These are phyloP conservation scores for Bolborhynchus lineola DNA, from an alignment of 2,113 vertebrate genomes.

Conservation along the genomic window DNA sequence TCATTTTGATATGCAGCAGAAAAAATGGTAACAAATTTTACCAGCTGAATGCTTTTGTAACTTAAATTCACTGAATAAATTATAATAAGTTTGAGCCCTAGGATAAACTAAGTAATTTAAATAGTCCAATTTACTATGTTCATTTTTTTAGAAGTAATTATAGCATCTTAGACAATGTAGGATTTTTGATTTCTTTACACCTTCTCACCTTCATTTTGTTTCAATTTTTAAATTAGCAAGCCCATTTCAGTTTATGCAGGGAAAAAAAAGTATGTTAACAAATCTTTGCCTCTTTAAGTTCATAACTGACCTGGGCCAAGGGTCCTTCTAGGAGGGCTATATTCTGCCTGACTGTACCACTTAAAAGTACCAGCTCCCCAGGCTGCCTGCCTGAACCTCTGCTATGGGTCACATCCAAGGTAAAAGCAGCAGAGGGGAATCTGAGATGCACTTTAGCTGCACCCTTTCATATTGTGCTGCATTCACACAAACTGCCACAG, in stretches of 20 bases:
- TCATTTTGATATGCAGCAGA: neutral
- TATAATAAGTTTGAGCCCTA: neutral
- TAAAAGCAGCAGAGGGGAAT: neutral
- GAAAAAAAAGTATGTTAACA: neutral
- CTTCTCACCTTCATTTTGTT: neutral
- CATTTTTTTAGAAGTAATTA: neutral
- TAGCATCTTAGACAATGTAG: neutral
- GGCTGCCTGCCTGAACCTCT: neutral
- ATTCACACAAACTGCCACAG: neutral
- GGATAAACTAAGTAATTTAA: neutral
- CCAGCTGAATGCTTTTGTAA: neutral
- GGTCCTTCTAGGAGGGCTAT: neutral
- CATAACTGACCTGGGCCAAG: neutral
- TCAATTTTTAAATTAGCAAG: neutral
- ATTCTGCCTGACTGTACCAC: neutral
- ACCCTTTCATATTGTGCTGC: neutral
- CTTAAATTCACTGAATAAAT: neutral
- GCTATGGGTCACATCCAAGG: neutral
- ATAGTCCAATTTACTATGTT: neutral
- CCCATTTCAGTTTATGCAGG: neutral
- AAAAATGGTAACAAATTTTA: neutral
- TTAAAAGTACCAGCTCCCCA: neutral
- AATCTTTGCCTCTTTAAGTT: neutral
- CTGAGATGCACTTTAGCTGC: neutral
- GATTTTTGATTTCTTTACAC: neutral